Conservation (phyloP, 2,888 invertebrate species). For the Volucella inflata region DNA sequence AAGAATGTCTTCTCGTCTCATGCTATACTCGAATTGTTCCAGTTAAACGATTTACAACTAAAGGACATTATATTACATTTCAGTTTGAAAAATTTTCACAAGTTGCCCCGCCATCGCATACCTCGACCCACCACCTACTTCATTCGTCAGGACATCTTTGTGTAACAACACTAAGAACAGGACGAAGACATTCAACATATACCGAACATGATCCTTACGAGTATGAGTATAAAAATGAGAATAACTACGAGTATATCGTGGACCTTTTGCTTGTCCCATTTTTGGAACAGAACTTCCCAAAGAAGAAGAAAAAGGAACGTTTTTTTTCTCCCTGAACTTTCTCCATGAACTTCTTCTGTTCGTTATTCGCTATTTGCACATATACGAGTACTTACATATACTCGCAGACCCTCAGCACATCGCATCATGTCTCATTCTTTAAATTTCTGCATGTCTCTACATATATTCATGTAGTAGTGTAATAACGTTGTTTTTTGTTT, state of each 20-base stretch:
- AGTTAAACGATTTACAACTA: conserved; percentile 69
- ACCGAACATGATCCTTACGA: conserved; percentile 23
- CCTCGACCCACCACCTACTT: conserved; percentile 11
- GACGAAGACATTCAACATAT: conserved; percentile 55
- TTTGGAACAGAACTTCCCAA: conserved; percentile 34
- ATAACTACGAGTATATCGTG: background rate
- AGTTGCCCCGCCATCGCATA: conserved; percentile 17
- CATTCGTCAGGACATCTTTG: conserved; percentile 28
- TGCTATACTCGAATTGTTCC: conserved; percentile 48
- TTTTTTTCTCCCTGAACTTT: conserved; percentile 44
- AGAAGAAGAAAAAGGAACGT: conserved; percentile 29
- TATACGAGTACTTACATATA: background rate
- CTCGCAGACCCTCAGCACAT: background rate
- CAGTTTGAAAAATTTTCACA: conserved; percentile 53
- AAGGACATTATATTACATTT: conserved; percentile 67
- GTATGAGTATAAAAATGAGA: background rate
- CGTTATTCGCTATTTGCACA: conserved; percentile 3
- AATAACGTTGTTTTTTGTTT: conserved; percentile 30
- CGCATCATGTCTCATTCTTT: too few species aligned
- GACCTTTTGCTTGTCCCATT: background rate
- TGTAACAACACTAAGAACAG: conserved; percentile 8
- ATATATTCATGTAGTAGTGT: too few species aligned
- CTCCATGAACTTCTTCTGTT: conserved; percentile 56
- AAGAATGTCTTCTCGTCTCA: conserved; percentile 37
- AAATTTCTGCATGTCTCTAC: too few species aligned